Base-by-base conservation (phyloP, 2,888 invertebrate genomes). In the Allacma fusca region DNA sequence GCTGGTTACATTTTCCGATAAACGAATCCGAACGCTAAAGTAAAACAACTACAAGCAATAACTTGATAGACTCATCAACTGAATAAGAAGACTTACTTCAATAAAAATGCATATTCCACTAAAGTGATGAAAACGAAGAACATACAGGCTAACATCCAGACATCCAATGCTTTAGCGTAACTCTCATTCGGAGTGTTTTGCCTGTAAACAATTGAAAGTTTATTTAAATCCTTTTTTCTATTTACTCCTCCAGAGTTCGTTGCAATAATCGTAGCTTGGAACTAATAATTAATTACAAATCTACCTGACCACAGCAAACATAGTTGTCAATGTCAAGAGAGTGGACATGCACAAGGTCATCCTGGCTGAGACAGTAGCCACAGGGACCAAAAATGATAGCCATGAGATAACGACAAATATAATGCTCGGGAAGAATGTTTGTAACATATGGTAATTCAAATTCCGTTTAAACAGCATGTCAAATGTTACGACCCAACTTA, bases 391-490 rank as follows among this genome's bases (percentile, higher is more conserved):
- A 78, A 81, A 83, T 13, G 82, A 80, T 21, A 83, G 78, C 83
- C 83, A 83, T 23, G 81, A 80, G 16, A 82, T 80, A 23, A 79
- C 69, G 28, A 83, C 81, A 57, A 82, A 82, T n/a, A 83, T 73
- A 13, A 76, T 77, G 21, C 81, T 81, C 13, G 83, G 83, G 9
- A 82, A 57, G 78, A 79, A 83, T 1, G 82, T 82, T 76, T 81
- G 81, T 23, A 82, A 73, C 28, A 83, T 74, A 72, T 83, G 81
- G 74, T 77, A 82, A 21, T 79, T 80, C 28, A 82, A 57, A 57
- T 80, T 80, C 28, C 83, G 70, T 34, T 44, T 24, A 12, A 83
- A 70, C 7, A 34, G 59, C 1, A 78, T 57, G 7, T 67, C 68
- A 16, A 83, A 73, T n/a, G 79, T 76, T n/a, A 83, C 73, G 1